Evolutionary conservation across 2,797 vertebrate genomes (phyloP).

Genomic region (Xenopus petersii): DNA sequence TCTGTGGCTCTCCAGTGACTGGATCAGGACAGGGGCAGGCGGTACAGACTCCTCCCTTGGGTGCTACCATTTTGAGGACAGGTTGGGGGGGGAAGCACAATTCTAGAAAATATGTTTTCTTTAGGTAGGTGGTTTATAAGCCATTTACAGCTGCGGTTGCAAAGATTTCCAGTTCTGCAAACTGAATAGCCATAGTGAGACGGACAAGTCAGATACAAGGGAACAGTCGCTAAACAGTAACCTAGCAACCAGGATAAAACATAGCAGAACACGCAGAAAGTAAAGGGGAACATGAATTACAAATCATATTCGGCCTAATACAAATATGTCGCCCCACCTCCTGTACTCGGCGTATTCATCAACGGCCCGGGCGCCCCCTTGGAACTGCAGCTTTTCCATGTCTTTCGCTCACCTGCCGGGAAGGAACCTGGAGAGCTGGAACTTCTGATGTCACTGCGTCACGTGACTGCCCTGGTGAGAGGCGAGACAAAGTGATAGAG

Average conservation of each 20-base stretch:
- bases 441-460: no score
- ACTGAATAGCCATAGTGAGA: no score
- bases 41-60: no score
- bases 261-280: neutral
- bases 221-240: neutral
- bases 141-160: no score
- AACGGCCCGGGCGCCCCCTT: conserved; percentile 50
- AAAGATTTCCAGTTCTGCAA: no score
- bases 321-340: conserved; percentile 52
- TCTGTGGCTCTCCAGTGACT: neutral
- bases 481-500: no score
- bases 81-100: no score
- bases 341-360: conserved; percentile 62
- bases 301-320: neutral
- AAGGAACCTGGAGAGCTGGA: no score
- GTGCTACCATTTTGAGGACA: no score
- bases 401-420: neutral
- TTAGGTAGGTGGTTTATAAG: no score
- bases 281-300: neutral
- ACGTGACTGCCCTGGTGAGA: no score
- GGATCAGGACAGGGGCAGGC: neutral
- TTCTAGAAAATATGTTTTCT: no score
- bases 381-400: conserved; percentile 60
- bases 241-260: conserved; percentile 22
- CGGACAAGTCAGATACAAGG: neutral